Conservation (phyloP, 2,113 vertebrate genomes). For the Regulus satrapa region DNA sequence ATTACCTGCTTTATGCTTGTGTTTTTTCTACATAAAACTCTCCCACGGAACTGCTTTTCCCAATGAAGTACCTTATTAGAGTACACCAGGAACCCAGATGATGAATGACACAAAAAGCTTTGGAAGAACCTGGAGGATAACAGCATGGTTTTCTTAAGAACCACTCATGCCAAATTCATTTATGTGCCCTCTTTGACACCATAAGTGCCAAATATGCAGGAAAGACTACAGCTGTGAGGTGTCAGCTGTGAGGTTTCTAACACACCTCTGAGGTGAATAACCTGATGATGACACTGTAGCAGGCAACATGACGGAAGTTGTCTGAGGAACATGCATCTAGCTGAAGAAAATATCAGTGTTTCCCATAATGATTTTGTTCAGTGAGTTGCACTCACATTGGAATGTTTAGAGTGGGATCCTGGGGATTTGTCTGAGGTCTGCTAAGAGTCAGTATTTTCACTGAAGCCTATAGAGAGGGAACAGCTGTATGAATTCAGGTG, state of each 20-base stretch:
- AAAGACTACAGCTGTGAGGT: background rate
- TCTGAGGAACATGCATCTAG: background rate
- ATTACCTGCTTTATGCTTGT: background rate
- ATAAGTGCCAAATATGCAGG: background rate
- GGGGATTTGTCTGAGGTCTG: background rate
- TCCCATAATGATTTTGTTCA: background rate
- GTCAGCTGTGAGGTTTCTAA: background rate
- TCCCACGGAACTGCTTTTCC: background rate
- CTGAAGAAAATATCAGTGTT: background rate
- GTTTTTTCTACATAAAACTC: background rate
- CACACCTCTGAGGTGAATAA: background rate
- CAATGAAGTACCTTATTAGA: background rate
- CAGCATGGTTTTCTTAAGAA: background rate
- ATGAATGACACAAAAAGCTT: background rate
- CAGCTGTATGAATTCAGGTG: background rate
- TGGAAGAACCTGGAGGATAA: background rate
- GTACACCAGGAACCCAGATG: background rate
- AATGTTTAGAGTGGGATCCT: background rate
- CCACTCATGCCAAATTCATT: background rate
- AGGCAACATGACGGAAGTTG: background rate
- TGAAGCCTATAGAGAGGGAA: background rate
- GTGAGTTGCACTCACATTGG: background rate
- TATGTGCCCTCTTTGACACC: background rate
- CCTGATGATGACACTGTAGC: background rate
- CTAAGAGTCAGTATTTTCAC: background rate